These are phyloP conservation scores for Orientallactaga sibirica DNA, from an alignment of 2,797 vertebrate species.

Conservation along the genomic window DNA sequence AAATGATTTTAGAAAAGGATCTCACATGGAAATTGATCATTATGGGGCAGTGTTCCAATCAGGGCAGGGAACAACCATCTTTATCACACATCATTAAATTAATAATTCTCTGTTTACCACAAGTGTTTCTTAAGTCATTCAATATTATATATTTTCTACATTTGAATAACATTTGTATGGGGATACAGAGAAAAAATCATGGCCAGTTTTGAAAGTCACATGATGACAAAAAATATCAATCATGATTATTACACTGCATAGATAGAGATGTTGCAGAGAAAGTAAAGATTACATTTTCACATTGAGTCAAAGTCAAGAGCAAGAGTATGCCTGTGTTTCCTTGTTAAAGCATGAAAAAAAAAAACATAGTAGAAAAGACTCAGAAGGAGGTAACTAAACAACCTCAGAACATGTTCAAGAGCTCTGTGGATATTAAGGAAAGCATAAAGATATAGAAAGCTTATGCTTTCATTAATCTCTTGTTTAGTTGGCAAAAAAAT, in stretches of 20 bases:
- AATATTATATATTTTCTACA: not conserved
- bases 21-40: not conserved
- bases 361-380: not conserved
- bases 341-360: not conserved
- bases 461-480: not conserved
- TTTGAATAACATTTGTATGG: not conserved
- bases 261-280: not conserved
- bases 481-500: not conserved
- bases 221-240: not conserved
- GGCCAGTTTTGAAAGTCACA: not conserved
- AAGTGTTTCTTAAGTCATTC: not conserved
- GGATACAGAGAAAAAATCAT: not conserved
- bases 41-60: not conserved
- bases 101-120: not conserved
- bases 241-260: not conserved
- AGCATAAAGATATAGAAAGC: not conserved
- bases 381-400: not conserved
- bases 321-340: not conserved
- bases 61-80: not conserved
- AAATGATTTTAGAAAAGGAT: not conserved
- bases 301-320: not conserved
- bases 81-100: not conserved
- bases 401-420: not conserved
- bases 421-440: not conserved
- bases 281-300: not conserved